A percentile compares a stretch with the other conserved stretches of the same genome.
Conservation (phyloP, 2,797 vertebrate genomes). For the Dendrocincla tyrannina region DNA sequence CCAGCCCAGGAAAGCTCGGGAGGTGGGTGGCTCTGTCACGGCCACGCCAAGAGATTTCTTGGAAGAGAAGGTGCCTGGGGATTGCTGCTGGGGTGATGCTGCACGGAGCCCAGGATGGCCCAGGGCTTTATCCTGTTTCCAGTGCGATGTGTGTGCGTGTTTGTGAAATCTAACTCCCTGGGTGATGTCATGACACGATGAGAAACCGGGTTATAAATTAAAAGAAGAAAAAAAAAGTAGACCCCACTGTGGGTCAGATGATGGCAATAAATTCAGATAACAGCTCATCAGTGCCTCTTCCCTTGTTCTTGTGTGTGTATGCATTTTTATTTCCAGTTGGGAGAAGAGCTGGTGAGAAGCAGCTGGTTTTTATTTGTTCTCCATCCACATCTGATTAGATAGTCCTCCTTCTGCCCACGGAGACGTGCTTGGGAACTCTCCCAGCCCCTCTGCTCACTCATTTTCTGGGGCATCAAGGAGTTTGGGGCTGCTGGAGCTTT, state of each 20-base stretch:
- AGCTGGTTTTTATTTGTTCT: conserved; percentile 68
- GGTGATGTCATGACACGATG: conserved; percentile 63
- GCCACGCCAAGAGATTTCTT: background rate
- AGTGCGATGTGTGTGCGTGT: background rate
- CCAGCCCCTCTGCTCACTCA: conserved; percentile 10
- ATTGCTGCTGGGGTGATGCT: background rate
- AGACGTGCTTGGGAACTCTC: conserved; percentile 21
- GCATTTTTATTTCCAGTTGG: conserved; percentile 33
- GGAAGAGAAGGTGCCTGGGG: conserved; percentile 12
- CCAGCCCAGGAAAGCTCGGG: background rate
- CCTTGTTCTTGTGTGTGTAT: conserved; percentile 35
- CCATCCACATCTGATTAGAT: conserved; percentile 64
- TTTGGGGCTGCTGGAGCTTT: background rate
- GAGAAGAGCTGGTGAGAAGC: conserved; percentile 67
- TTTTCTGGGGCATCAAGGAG: conserved; percentile 22
- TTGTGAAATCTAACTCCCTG: conserved; percentile 45
- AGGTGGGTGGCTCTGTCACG: background rate
- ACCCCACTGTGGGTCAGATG: conserved; percentile 66
- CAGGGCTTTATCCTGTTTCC: background rate
- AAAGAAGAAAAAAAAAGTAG: conserved; percentile 2
- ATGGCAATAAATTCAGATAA: conserved; percentile 72
- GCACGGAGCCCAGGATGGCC: background rate
- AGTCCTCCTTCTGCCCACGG: conserved; percentile 28
- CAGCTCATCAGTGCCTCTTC: conserved; percentile 64
- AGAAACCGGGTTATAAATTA: conserved; percentile 60